Percentiles rank a stretch among this genome's conserved stretches.
Evolutionary conservation across 2,113 vertebrate species (phyloP).

Genomic region (Antidorcas marsupialis): DNA sequence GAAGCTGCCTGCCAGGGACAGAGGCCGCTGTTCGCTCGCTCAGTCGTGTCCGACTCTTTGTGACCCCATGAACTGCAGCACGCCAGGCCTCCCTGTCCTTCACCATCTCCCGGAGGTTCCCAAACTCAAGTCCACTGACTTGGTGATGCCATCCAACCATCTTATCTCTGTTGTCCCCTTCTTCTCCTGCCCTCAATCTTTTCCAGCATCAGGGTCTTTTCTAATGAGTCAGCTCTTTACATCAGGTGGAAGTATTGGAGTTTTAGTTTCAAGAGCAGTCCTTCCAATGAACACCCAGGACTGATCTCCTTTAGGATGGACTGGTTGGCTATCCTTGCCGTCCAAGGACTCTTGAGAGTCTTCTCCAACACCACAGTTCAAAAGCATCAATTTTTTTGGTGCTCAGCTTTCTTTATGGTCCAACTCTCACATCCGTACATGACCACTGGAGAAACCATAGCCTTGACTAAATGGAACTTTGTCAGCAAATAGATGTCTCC

Average conservation of each 20-base stretch:
- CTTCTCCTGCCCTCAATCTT: neutral
- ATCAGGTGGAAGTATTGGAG: neutral
- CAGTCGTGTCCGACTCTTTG: neutral
- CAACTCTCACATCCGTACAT: neutral
- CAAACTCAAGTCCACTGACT: neutral
- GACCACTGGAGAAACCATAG: neutral
- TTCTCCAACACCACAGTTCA: neutral
- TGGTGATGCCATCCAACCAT: neutral
- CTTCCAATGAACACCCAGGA: neutral
- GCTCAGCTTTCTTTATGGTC: neutral
- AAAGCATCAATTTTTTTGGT: neutral
- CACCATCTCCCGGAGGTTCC: neutral
- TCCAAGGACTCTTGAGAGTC: neutral
- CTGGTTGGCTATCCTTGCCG: neutral
- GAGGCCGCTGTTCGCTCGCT: fast-evolving
- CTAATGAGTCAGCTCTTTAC: neutral
- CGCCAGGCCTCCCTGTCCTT: neutral
- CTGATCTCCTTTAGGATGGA: neutral
- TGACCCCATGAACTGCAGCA: neutral
- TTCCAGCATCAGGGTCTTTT: neutral
- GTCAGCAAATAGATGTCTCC: neutral
- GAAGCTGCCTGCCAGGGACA: neutral
- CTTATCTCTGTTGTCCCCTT: neutral
- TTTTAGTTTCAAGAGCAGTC: neutral
- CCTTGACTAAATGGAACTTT: neutral